These are phyloP conservation scores for Serinus canaria DNA, from an alignment of 2,113 vertebrate species.

Conservation along the genomic window DNA sequence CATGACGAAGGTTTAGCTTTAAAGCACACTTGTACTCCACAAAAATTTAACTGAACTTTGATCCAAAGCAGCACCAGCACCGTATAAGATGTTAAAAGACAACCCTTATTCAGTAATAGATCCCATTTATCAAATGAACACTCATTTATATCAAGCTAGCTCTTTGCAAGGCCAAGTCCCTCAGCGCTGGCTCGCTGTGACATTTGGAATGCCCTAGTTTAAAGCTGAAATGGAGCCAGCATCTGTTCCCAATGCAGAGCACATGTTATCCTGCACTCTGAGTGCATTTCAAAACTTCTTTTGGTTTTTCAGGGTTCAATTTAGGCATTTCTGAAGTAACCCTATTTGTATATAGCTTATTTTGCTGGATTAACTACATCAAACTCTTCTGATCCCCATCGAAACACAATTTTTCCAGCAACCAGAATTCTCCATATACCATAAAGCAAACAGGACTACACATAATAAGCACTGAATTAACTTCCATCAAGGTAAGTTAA, in stretches of 20 bases:
- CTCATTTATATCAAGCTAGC: slow-evolving; percentile 15
- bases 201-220: slow-evolving; percentile 63
- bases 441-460: neutral
- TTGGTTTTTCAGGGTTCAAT: neutral
- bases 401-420: neutral
- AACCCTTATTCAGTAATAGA: neutral
- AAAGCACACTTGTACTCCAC: neutral
- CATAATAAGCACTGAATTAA: neutral
- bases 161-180: slow-evolving; percentile 34
- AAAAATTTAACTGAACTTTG: neutral
- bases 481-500: neutral
- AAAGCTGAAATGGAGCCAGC: slow-evolving; percentile 55
- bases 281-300: neutral
- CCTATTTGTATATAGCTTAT: neutral
- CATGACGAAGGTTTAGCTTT: neutral
- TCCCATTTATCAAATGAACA: slow-evolving; percentile 28
- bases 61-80: neutral
- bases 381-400: neutral
- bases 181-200: slow-evolving; percentile 29
- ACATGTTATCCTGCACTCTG: neutral
- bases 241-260: slow-evolving; percentile 32
- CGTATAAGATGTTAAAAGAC: neutral
- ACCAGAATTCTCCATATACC: neutral
- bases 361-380: neutral
- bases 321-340: neutral